Evolutionary conservation across 2,797 vertebrate species (phyloP).

Genomic region (Pachyuromys duprasi): DNA sequence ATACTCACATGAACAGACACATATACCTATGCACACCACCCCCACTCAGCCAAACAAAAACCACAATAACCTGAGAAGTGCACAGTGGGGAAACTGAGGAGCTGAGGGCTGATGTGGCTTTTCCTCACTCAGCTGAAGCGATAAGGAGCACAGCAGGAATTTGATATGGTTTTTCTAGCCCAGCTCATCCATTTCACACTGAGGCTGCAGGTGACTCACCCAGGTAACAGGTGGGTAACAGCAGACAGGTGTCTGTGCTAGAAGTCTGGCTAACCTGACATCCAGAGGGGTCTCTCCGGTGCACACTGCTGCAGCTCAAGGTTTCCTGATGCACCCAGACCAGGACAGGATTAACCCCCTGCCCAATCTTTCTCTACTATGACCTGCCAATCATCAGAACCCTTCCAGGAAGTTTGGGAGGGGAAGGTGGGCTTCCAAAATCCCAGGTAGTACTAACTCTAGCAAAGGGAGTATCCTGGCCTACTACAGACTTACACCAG

Average conservation of each 20-base stretch:
- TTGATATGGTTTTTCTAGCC: neutral
- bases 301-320: neutral
- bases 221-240: neutral
- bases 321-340: neutral
- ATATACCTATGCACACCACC: no score
- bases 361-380: neutral
- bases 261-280: neutral
- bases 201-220: neutral
- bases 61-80: neutral
- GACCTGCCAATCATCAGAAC: neutral
- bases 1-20: neutral
- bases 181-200: fast-evolving
- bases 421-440: neutral
- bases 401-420: neutral
- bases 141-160: fast-evolving
- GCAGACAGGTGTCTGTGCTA: fast-evolving
- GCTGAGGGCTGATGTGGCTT: neutral
- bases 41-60: neutral
- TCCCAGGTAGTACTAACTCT: neutral
- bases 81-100: neutral
- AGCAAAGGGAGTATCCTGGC: neutral
- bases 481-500: neutral
- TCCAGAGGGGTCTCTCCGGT: no score
- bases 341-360: neutral
- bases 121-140: neutral